These are phyloP conservation scores for Listronotus oregonensis DNA, from an alignment of 1,140 invertebrate species.

Conservation along the genomic window DNA sequence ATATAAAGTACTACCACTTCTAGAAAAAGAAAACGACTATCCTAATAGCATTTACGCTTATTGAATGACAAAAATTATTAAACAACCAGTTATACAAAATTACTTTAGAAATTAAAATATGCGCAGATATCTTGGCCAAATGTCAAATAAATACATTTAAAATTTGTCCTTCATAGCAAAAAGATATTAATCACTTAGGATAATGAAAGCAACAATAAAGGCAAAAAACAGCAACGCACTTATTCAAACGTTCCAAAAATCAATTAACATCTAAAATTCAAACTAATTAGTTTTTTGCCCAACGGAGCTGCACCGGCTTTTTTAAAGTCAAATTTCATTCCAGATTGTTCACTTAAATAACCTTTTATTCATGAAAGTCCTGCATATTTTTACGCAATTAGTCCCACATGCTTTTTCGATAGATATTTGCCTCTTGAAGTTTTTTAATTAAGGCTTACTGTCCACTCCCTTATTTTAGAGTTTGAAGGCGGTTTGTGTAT, in stretches of 20 bases:
- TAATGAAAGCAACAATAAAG: too few species aligned
- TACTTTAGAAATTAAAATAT: too few species aligned
- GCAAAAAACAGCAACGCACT: too few species aligned
- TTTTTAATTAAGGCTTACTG: conserved; percentile 24
- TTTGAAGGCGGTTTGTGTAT: conserved; percentile 14
- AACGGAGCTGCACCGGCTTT: conserved; percentile 13
- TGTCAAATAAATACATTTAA: too few species aligned
- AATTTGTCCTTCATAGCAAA: too few species aligned
- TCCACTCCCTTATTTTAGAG: conserved; percentile 15
- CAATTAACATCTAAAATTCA: conserved; percentile 21
- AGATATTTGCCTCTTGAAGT: conserved; percentile 27
- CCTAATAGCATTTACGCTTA: too few species aligned
- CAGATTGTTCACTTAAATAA: conserved; percentile 18
- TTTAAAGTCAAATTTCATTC: conserved; percentile 23
- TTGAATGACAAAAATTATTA: too few species aligned
- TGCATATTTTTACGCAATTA: conserved; percentile 27
- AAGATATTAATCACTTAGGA: too few species aligned
- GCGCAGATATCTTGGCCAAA: too few species aligned
- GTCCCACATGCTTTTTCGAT: conserved; percentile 25
- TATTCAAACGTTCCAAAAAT: background rate
- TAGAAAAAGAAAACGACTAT: too few species aligned
- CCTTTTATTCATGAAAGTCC: conserved; percentile 25
- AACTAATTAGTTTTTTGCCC: conserved; percentile 9
- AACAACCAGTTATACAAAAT: too few species aligned
- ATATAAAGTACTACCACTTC: too few species aligned